These are phyloP conservation scores for Varanus komodoensis DNA, from an alignment of 2,113 vertebrate species.

Conservation along the genomic window DNA sequence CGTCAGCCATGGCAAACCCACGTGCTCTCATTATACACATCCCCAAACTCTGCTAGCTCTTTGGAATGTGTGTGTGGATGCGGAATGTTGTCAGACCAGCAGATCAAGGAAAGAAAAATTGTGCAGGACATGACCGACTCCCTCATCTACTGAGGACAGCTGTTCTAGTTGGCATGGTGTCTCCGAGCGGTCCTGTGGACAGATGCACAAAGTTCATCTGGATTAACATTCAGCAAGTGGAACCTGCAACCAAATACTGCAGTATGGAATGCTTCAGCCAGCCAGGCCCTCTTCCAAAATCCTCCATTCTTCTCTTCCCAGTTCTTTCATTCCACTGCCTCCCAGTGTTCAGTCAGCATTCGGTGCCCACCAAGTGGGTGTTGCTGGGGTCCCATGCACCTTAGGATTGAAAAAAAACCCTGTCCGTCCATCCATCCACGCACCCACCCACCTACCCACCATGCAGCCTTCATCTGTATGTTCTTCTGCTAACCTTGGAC, in stretches of 20 bases:
- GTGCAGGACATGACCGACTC: background rate
- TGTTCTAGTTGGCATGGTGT: background rate
- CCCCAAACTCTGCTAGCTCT: background rate
- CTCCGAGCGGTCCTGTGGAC: background rate
- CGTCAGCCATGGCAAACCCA: background rate
- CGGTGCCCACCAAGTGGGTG: no score
- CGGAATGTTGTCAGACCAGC: background rate
- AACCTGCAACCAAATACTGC: background rate
- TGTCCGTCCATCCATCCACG: no score
- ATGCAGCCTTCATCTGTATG: no score
- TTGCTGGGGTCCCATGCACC: no score
- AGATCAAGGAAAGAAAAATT: background rate
- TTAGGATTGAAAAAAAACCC: no score
- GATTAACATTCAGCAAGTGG: background rate
- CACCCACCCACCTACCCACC: no score
- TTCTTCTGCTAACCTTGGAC: no score
- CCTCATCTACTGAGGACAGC: background rate
- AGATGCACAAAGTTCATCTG: background rate
- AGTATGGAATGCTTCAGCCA: background rate
- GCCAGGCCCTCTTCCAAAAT: no score
- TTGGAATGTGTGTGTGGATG: background rate
- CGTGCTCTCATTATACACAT: background rate
- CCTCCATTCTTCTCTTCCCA: no score
- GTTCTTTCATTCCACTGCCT: no score
- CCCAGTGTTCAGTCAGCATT: no score